Conservation (phyloP, 2,888 invertebrate species). For the Encarsia formosa region DNA sequence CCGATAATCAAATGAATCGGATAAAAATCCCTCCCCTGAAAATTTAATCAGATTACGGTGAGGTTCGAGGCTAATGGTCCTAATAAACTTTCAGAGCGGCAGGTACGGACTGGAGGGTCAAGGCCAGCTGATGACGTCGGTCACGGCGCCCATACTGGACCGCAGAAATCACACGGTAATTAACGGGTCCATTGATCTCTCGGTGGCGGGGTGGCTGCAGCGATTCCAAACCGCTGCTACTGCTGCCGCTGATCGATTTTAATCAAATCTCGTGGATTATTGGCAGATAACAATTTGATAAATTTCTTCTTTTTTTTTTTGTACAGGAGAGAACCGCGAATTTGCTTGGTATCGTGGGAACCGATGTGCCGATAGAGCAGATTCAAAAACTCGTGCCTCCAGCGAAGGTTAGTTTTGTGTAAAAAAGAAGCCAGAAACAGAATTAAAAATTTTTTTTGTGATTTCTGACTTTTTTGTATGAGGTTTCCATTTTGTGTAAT, state of each 20-base stretch:
- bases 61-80: slow-evolving; percentile 16
- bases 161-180: slow-evolving; percentile 78
- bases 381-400: slow-evolving; percentile 92
- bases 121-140: slow-evolving; percentile 86
- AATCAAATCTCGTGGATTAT: not conserved
- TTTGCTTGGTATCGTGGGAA: slow-evolving; percentile 93
- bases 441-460: not conserved
- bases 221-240: not conserved
- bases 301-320: no score
- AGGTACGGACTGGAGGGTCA: slow-evolving; percentile 65
- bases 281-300: not conserved
- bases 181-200: slow-evolving; percentile 17
- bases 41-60: slow-evolving; percentile 23
- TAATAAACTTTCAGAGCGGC: slow-evolving; percentile 58
- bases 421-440: no score
- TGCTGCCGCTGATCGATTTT: no score
- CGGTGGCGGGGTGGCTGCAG: not conserved
- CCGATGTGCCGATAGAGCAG: slow-evolving; percentile 93
- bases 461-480: not conserved
- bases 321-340: slow-evolving; percentile 80
- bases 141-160: slow-evolving; percentile 92
- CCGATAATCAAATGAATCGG: no score
- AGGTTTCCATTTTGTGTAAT: not conserved
- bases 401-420: slow-evolving; percentile 76
- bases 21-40: no score